Evolutionary conservation across 2,797 vertebrate genomes (phyloP), one percentile per base, ranked within the genome.

Genomic region (Picus viridis): DNA sequence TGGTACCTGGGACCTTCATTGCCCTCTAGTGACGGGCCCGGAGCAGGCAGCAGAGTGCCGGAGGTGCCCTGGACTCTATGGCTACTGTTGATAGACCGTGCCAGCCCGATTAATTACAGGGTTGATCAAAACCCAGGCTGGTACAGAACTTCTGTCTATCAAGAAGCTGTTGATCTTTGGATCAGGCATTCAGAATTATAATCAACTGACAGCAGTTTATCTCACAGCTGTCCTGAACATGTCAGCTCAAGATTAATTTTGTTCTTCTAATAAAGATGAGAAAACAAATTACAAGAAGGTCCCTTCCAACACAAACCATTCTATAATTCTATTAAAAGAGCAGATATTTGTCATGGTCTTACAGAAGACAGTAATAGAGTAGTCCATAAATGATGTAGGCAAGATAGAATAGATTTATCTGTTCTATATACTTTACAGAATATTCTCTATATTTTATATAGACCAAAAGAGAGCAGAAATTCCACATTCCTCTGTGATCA

Each of bases 11-110:
- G 36, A 67, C 36, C 71, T 58, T 3, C 75, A 1, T 36, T 69
- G 94, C 94, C 94, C 89, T 88, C 92, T 81, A 74, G 94, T 49
- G 96, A 45, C 80, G 3, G 10, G 7, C 7, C 5, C 2, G 43
- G 10, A 12, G 64, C 36, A 2, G 59, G 64, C 1, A 2, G 5
- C 32, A 3, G 43, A 18, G n/a, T 7, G 3, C 65, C 3, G 45
- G 27, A 43, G 26, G 2, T 7, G 29, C 29, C 3, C 9, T 4
- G 67, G 30, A 30, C 56, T 12, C n/a, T 41, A 20, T 4, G 0
- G 26, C 13, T n/a, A 5, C 6, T 0, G 30, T 49, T 51, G 65
- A 62, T 12, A 34, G 36, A 51, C 34, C 58, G 23, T 59, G 49
- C 82, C 36, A 39, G 41, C 49, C 45, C 83, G 45, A 71, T 73